Base-by-base conservation (phyloP, 1,140 invertebrate species). In the Sarcophaga peregrina region DNA sequence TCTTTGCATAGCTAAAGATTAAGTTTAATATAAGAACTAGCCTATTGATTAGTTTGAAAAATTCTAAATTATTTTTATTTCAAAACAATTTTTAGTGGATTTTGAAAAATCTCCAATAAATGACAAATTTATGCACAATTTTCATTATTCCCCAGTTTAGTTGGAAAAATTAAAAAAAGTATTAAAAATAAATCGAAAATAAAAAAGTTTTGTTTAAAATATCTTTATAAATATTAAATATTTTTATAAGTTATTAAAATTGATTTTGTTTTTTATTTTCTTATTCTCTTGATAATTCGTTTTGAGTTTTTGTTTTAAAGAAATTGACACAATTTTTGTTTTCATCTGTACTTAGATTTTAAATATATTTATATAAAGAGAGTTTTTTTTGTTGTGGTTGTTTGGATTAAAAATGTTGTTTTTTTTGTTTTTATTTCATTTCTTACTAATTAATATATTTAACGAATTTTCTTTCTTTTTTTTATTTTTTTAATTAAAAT, bases 341-440 rank as follows among this genome's bases (percentile, higher is more conserved):
- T 37, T 37, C 25, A 37, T 37, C 1, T 37, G 25, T 37, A 48
- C 73, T 82, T 83, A 80, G 83, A 82, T 50, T 73, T 37, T 37
- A 37, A 37, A 37, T 37, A 37, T 37, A 68, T 52, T 25, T 47
- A 58, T 68, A n/a, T 68, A 68, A 68, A 68, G 62, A 68, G 62
- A 20, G 7, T 68, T 68, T 68, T 5, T 68, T 37, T n/a, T n/a
- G n/a, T n/a, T 76, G 13, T 50, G n/a, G 47, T 48, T 80, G 47
- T n/a, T 80, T 80, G 78, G 50, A 58, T 81, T 68, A 20, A 20
- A 68, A n/a, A 20, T 20, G 7, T 68, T 52, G 52, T 52, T 78
- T 78, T 15, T 81, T 83, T 83, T 85, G 81, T 83, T 76, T 72
- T 72, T 58, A 58, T 25, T 83, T 83, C 62, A 75, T 83, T 72